Base-by-base conservation (phyloP, 1,140 invertebrate genomes). In the Leptinotarsa defecta region DNA sequence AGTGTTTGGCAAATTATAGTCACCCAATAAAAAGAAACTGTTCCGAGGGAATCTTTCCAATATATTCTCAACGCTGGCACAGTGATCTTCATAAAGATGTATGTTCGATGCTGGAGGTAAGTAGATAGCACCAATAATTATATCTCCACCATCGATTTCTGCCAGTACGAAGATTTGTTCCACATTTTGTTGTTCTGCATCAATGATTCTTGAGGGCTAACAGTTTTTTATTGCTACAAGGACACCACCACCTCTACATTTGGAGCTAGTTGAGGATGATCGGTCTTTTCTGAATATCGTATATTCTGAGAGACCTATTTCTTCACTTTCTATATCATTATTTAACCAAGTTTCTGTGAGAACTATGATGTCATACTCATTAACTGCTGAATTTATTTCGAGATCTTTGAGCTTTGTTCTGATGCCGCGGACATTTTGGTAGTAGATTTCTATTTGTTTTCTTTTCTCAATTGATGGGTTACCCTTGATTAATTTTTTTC, bases 201-300 rank as follows among this genome's bases (percentile, higher is more conserved):
- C 63, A 17, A 19, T 64, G 63, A 64, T 19, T 17, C 5, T 24
- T 4, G 13, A 17, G 63, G 63, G 19, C 4, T 17, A 64, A 19
- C 19, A 13, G 11, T 17, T 64, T 19, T 8, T 64, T 19, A 64
- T 19, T 19, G 63, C 63, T 13, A 64, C 19, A 19, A 64, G 63
- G 19, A 64, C 63, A 19, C 63, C 63, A 17, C 63, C 63, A 17
- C 63, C 63, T 64, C 63, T 64, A 19, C 13, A 64, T 64, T 64
- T 64, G 13, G 13, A 19, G 19, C 63, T 64, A 20, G 63, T 64
- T 64, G 19, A 19, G 13, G 19, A 13, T 64, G 63, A 64, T 15
- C 63, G 63, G 19, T 64, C 63, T 13, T 64, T 64, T 19, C 22
- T 64, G 22, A 17, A 64, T 64, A 64, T 20, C 11, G 13, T 19